Evolutionary conservation across 53 echinoderm and acorn worm species (phyloP), one percentile per base, ranked within the genome.

Genomic region (Holothuria leucospilota): DNA sequence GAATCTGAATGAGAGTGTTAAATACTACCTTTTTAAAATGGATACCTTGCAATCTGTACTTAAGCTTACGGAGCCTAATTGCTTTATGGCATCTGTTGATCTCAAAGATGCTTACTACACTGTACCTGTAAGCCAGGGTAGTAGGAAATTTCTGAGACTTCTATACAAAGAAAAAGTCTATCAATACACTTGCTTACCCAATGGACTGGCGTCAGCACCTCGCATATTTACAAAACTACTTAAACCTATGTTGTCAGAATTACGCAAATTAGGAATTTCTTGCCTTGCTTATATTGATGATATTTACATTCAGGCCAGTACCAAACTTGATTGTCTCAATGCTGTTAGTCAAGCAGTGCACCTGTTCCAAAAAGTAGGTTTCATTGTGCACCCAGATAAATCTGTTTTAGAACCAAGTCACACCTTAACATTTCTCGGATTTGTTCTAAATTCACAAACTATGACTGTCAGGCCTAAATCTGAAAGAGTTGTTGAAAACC

Each of bases 1-100:
- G 34, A 79, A 79, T 52, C 51, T 79, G 1, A 79, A 79, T 79
- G 79, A 79, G 34, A 79, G 53, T 59, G 58, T 3, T 2, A 34
- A 34, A 34, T 34, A 34, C 3, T 34, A 34, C 34, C 34, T 2
- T 34, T 34, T 34, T 34, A 34, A 34, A 34, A 34, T 34, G 34
- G 1, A 3, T 3, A 34, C 34, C 3, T 34, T 34, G 34, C 34
- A 34, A 53, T 0, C n/a, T 25, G 27, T 52, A 79, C 56, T 58
- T 25, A 12, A 53, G 56, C 56, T 79, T 79, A 56, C 52, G 16
- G 15, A 79, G 0, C 6, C 5, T 34, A 34, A 34, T 3, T 34
- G 34, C 34, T 34, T 34, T 34, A 34, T 34, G 34, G 34, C 34
- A 34, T 34, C 34, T 34, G 34, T 34, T 3, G 34, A 34, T 34